Percentiles rank a stretch among this genome's conserved stretches.
Evolutionary conservation across 2,113 vertebrate species (phyloP).

Genomic region (Phaethornis superciliosus): DNA sequence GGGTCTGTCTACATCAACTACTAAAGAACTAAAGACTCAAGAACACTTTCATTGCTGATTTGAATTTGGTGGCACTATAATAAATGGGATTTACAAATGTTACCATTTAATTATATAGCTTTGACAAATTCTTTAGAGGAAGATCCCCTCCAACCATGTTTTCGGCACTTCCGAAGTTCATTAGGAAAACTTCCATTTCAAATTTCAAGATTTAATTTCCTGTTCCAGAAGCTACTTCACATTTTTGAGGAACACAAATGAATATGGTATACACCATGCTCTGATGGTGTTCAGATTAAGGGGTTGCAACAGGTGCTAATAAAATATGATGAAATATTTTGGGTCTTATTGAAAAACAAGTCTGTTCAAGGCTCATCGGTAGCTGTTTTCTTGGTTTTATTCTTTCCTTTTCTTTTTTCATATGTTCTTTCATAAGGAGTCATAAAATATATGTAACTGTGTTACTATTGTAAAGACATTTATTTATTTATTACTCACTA

Average conservation of each 20-base stretch:
- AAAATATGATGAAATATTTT: background rate
- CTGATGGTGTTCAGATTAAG: background rate
- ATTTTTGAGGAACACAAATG: background rate
- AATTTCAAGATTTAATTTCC: background rate
- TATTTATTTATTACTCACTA: background rate
- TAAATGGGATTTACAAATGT: constrained; percentile 32
- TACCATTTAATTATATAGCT: background rate
- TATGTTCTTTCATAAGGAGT: background rate
- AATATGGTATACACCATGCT: background rate
- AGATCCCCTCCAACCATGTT: background rate
- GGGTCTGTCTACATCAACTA: background rate
- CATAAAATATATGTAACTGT: background rate
- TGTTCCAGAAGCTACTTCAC: background rate
- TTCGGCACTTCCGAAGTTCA: background rate
- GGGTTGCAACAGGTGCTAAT: background rate
- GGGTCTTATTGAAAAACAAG: background rate
- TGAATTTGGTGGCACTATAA: background rate
- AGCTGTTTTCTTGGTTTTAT: background rate
- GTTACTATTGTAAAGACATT: background rate
- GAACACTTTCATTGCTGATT: background rate
- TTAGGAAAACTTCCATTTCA: background rate
- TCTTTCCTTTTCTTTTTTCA: background rate
- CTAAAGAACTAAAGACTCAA: background rate
- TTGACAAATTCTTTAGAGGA: background rate
- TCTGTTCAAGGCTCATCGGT: background rate